Percentiles rank a stretch among this genome's conserved stretches.
Evolutionary conservation across 2,113 vertebrate genomes (phyloP).

Genomic region (Prunella fulvescens): DNA sequence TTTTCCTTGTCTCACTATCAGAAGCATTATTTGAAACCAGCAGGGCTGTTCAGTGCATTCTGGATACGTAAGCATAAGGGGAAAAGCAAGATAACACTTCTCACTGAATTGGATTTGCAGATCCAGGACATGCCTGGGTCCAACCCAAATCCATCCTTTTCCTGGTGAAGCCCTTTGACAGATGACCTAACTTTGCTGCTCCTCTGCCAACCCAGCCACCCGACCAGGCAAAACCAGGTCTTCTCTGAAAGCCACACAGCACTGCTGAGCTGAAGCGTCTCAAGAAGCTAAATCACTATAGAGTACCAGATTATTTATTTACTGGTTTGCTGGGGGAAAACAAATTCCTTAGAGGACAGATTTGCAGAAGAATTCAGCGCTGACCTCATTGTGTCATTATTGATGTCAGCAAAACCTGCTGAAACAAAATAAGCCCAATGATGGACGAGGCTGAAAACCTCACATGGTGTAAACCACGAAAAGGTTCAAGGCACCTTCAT

Average conservation of each 20-base stretch:
- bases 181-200: neutral
- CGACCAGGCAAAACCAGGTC: neutral
- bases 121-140: neutral
- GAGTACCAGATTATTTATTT: conserved; percentile 31
- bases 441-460: conserved; percentile 24
- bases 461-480: neutral
- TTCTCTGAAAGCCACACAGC: neutral
- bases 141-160: neutral
- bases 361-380: conserved; percentile 17
- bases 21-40: neutral
- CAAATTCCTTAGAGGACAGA: conserved; percentile 15
- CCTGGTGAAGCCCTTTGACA: neutral
- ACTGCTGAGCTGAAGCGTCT: neutral
- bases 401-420: neutral
- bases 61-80: neutral
- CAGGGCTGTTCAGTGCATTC: neutral
- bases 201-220: neutral
- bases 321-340: neutral
- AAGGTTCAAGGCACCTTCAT: neutral
- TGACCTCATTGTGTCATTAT: conserved; percentile 43
- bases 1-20: neutral
- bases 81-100: neutral
- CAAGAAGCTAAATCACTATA: neutral
- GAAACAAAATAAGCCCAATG: conserved; percentile 31
- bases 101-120: neutral